These are phyloP conservation scores for Ruditapes philippinarum DNA, from an alignment of 1,140 invertebrate species.

Conservation along the genomic window DNA sequence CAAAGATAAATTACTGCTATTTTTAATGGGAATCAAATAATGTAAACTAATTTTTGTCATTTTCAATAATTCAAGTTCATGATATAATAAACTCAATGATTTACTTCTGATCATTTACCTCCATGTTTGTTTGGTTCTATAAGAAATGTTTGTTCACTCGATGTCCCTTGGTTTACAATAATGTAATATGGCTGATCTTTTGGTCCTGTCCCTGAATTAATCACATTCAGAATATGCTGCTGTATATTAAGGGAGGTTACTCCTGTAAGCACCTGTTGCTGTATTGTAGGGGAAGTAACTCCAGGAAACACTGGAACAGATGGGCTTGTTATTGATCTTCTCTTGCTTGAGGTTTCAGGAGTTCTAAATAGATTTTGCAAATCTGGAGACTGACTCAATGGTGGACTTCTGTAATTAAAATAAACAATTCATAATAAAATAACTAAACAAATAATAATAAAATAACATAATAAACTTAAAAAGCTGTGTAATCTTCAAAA, in stretches of 20 bases:
- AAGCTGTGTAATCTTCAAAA: no score
- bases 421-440: neutral
- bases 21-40: no score
- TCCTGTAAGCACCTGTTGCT: no score
- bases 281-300: no score
- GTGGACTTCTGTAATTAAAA: slow-evolving; percentile 3
- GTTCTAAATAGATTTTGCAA: neutral
- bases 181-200: slow-evolving; percentile 55
- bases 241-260: no score
- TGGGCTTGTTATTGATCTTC: neutral
- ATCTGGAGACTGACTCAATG: neutral
- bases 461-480: neutral
- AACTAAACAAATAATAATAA: neutral
- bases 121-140: slow-evolving; percentile 20
- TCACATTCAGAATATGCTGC: slow-evolving; percentile 34
- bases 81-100: no score
- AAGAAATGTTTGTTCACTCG: slow-evolving; percentile 32
- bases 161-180: slow-evolving; percentile 21
- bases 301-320: neutral
- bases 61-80: no score
- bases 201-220: slow-evolving; percentile 18
- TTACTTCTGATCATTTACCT: no score
- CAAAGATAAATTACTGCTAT: no score
- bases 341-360: neutral
- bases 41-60: no score